Percentiles rank a stretch among this genome's conserved stretches.
Evolutionary conservation across 1,140 invertebrate species (phyloP).

Genomic region (Heliconius congener): DNA sequence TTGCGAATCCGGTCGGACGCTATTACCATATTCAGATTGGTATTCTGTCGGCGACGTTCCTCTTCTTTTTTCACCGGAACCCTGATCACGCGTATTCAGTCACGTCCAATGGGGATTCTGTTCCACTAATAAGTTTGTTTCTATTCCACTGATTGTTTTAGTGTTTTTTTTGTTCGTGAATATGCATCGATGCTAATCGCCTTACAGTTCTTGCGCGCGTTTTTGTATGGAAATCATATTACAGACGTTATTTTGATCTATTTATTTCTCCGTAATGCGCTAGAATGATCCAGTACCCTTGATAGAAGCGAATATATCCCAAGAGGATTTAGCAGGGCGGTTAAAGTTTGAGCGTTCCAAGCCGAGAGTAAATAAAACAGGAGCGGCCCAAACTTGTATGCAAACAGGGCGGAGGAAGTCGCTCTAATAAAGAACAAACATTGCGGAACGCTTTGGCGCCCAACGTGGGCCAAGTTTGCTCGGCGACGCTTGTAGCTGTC

Average conservation of each 20-base stretch:
- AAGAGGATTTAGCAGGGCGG: slow-evolving; percentile 52
- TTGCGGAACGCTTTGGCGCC: slow-evolving; percentile 65
- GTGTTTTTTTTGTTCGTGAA: slow-evolving; percentile 16
- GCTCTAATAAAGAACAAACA: slow-evolving; percentile 74
- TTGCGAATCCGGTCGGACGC: slow-evolving; percentile 63
- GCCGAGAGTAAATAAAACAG: slow-evolving; percentile 68
- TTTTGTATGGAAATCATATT: background rate
- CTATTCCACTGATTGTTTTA: slow-evolving; percentile 44
- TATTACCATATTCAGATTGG: slow-evolving; percentile 77
- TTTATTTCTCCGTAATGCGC: slow-evolving; percentile 8
- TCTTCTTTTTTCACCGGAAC: slow-evolving; percentile 48
- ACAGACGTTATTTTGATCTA: slow-evolving; percentile 12
- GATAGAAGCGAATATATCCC: slow-evolving; percentile 37
- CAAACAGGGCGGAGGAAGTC: slow-evolving; percentile 66
- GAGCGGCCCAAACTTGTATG: slow-evolving; percentile 65
- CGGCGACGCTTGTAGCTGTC: slow-evolving; percentile 45
- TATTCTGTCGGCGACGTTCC: slow-evolving; percentile 51
- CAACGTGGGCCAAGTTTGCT: slow-evolving; percentile 45
- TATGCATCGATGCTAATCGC: slow-evolving; percentile 10
- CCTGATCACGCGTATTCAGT: slow-evolving; percentile 47
- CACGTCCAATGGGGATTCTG: slow-evolving; percentile 47
- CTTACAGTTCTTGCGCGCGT: background rate
- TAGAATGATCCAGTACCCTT: background rate
- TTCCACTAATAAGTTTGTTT: slow-evolving; percentile 50
- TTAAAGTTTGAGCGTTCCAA: slow-evolving; percentile 56